These are phyloP conservation scores for Ectemnius cavifrons DNA, from an alignment of 2,888 invertebrate species.

Conservation along the genomic window DNA sequence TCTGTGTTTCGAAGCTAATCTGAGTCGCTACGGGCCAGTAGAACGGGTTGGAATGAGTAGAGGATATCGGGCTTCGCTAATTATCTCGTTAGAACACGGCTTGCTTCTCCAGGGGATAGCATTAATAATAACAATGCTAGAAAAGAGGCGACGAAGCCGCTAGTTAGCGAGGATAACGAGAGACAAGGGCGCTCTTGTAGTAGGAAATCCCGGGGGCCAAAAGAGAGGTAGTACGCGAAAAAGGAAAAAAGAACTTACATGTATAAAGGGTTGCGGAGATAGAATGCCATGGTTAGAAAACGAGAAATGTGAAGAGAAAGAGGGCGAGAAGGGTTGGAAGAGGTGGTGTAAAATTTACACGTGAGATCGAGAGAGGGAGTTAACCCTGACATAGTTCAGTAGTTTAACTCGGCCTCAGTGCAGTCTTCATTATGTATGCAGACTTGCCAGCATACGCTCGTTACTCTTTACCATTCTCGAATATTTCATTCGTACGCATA, in stretches of 20 bases:
- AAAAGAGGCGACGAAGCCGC: slow-evolving; percentile 41
- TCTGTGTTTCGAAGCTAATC: too few relatives aligned
- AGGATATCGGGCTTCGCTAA: slow-evolving; percentile 40
- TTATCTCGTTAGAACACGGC: slow-evolving; percentile 54
- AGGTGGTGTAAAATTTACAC: slow-evolving; percentile 45
- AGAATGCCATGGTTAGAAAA: neutral
- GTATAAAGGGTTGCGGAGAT: too few relatives aligned
- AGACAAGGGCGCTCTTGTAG: slow-evolving; percentile 31
- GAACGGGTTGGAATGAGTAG: too few relatives aligned
- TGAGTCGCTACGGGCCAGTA: too few relatives aligned
- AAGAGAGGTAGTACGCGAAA: slow-evolving; percentile 10
- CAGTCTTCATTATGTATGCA: slow-evolving; percentile 70
- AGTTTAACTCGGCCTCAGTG: slow-evolving; percentile 60
- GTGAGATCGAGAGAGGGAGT: slow-evolving; percentile 44
- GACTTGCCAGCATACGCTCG: slow-evolving; percentile 62
- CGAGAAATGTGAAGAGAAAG: neutral
- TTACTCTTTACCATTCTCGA: slow-evolving; percentile 8
- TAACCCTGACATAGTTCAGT: slow-evolving; percentile 75
- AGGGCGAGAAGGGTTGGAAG: neutral
- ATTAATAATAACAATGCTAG: slow-evolving; percentile 57
- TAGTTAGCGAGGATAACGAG: slow-evolving; percentile 69
- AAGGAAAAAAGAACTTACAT: too few relatives aligned
- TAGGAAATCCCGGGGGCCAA: slow-evolving; percentile 25
- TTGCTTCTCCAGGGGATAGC: slow-evolving; percentile 40
- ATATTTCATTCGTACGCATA: neutral